Conservation (phyloP, 2,888 invertebrate species). For the Dorcus hopei region DNA sequence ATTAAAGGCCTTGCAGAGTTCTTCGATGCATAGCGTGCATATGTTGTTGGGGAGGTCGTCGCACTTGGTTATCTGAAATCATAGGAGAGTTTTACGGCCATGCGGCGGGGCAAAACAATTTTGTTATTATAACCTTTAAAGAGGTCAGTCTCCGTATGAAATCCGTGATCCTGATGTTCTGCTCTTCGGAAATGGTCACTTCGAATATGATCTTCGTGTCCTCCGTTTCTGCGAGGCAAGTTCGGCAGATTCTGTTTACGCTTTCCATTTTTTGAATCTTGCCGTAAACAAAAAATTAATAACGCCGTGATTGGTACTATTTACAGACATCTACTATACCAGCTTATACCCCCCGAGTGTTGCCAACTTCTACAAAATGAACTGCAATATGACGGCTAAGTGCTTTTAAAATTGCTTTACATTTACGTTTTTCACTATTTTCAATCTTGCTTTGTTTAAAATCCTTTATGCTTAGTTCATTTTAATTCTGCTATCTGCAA, state of each 20-base stretch:
- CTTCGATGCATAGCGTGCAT: conserved; percentile 28
- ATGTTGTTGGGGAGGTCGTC: conserved; percentile 30
- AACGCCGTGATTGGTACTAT: too few species aligned
- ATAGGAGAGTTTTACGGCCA: neutral
- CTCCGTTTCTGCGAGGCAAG: conserved; percentile 23
- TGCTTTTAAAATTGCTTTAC: too few species aligned
- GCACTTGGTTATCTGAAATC: conserved; percentile 25
- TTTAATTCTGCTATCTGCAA: too few species aligned
- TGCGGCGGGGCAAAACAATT: neutral
- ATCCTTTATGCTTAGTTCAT: too few species aligned
- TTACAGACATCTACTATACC: too few species aligned
- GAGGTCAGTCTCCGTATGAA: conserved; percentile 26
- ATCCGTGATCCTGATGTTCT: conserved; percentile 20
- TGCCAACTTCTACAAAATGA: too few species aligned
- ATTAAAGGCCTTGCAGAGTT: conserved; percentile 22
- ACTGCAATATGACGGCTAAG: too few species aligned
- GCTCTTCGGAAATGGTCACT: conserved; percentile 18
- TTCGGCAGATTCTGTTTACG: conserved; percentile 23
- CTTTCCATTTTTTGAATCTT: neutral
- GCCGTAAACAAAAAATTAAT: too few species aligned
- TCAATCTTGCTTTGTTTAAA: too few species aligned
- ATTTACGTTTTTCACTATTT: too few species aligned
- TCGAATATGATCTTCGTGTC: conserved; percentile 24
- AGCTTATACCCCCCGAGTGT: too few species aligned
- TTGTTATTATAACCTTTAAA: conserved; percentile 23